These are phyloP conservation scores for Platichthys stellatus DNA, from an alignment of 2,113 vertebrate genomes.

Conservation along the genomic window DNA sequence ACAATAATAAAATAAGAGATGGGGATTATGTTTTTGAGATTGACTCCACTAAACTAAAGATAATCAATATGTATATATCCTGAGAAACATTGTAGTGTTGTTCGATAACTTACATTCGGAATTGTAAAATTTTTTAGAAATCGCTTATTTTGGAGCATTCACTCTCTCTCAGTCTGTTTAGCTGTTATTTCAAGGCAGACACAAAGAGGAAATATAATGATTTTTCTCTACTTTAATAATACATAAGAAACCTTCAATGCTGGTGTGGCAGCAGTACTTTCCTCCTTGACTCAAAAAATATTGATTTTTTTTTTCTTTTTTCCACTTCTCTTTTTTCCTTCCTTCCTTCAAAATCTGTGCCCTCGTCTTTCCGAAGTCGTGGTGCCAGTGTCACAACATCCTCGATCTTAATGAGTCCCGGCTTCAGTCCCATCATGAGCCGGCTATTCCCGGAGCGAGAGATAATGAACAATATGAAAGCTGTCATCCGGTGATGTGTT, in stretches of 20 bases:
- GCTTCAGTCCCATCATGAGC: conserved; percentile 1
- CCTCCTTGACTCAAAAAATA: neutral
- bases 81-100: too few relatives aligned
- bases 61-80: too few relatives aligned
- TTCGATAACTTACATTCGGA: too few relatives aligned
- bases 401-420: neutral
- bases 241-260: neutral
- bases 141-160: too few relatives aligned
- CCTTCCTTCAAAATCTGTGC: neutral
- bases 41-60: too few relatives aligned
- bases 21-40: too few relatives aligned
- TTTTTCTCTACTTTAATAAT: neutral
- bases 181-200: too few relatives aligned
- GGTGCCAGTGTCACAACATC: neutral
- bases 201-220: neutral
- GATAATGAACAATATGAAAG: conserved; percentile 33
- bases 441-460: conserved; percentile 30
- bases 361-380: neutral
- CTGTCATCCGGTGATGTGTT: conserved; percentile 20
- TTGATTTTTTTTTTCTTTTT: neutral
- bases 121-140: too few relatives aligned
- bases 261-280: neutral
- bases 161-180: too few relatives aligned
- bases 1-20: too few relatives aligned
- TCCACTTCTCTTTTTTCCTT: conserved; percentile 8